phyloP scores from a whole-genome alignment of 2,797 vertebrate genomes.

The Tympanoctomys barrerae region DNA sequence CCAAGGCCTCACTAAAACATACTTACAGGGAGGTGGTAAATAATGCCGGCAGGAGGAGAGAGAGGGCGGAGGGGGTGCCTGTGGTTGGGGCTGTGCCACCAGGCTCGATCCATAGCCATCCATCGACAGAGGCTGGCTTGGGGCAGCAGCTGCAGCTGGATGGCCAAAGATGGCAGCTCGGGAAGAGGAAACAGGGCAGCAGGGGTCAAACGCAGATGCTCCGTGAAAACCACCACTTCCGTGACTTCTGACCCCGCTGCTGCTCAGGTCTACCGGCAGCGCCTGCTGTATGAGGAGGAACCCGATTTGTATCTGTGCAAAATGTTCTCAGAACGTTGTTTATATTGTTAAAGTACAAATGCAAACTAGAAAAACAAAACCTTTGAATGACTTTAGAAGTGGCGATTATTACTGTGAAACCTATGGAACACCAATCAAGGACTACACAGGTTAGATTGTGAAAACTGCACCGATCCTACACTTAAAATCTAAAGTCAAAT shows the following conservation, averaged over 20 bases:
- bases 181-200: constrained; percentile 96
- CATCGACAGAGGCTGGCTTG: constrained; percentile 93
- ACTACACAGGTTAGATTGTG: neutral
- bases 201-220: constrained; percentile 97
- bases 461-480: constrained; percentile 53
- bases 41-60: constrained; percentile 97
- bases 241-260: constrained; percentile 93
- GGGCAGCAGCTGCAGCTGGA: constrained; percentile 92
- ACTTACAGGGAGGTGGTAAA: constrained; percentile 92
- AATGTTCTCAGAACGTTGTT: constrained; percentile 52
- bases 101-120: constrained; percentile 94
- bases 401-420: constrained; percentile 29
- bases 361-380: constrained; percentile 43
- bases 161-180: constrained; percentile 94
- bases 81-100: constrained; percentile 94
- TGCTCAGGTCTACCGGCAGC: constrained; percentile 98
- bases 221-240: constrained; percentile 94
- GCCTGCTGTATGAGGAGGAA: constrained; percentile 91
- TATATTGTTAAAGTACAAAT: constrained; percentile 32
- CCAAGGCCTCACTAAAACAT: constrained; percentile 26
- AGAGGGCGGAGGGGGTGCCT: constrained; percentile 90
- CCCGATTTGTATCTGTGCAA: constrained; percentile 66
- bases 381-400: constrained; percentile 47
- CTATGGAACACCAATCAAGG: constrained; percentile 46
- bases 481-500: constrained; percentile 48